Base-by-base conservation (phyloP, 2,888 invertebrate species). In the Drosophila neotestacea region DNA sequence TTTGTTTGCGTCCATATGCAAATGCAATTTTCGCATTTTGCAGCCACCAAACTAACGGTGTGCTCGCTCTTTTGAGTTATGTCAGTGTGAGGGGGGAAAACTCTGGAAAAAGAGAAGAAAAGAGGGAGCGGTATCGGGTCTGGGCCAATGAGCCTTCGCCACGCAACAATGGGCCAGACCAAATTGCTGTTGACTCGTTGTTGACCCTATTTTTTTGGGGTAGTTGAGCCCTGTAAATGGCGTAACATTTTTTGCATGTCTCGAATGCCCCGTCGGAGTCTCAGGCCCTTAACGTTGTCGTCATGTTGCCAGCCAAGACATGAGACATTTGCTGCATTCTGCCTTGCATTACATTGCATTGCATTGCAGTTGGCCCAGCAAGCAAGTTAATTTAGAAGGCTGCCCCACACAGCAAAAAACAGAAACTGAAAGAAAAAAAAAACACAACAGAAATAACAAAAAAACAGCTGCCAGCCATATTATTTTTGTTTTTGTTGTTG, bases 11-110 rank as follows among this genome's bases (percentile, higher is more conserved):
- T 70, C 67, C 78, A 79, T 85, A 88, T 88, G 88, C 88, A 88
- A 88, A 89, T 88, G 89, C 85, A 85, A 80, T 84, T 80, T 86
- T 88, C 79, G 81, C 77, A 85, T 79, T 75, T 76, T 62, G 51
- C 76, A 77, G 73, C 71, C 74, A 80, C 46, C 77, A 75, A 73
- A 71, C 88, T 87, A 87, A 89, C 89, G 89, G 85, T 86, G 86
- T 86, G 88, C 86, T 81, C 86, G 86, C 89, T 87, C 87, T 89
- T 89, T 88, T 88, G 88, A 89, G 88, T 88, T 88, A 88, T 89
- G 73, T 74, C 70, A 79, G 65, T 69, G 52, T 60, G 63, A 41
- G 64, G 30, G 54, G 48, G 13, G 32, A 32, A 32, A 22, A 22
- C 22, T 32, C 32, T 6, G 38, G 9, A 11, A 16, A 5, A 7